These are phyloP conservation scores for Metellina segmentata DNA, from an alignment of 2,888 invertebrate genomes.

Conservation along the genomic window DNA sequence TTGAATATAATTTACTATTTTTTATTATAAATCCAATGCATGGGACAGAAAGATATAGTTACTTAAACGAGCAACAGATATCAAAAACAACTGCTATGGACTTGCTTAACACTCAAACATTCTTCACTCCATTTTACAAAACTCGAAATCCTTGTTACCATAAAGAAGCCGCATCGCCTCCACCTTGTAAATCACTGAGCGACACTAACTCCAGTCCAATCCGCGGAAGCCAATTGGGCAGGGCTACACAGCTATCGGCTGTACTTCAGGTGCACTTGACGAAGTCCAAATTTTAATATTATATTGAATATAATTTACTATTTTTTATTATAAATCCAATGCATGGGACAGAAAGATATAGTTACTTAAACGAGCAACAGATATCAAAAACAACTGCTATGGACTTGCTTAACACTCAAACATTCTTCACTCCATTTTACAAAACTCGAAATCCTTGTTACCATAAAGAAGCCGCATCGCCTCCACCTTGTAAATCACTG, in stretches of 20 bases:
- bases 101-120: neutral
- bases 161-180: neutral
- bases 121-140: neutral
- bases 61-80: too few species aligned
- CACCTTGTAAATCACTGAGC: neutral
- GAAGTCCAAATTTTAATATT: neutral
- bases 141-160: neutral
- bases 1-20: too few species aligned
- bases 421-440: neutral
- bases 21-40: neutral
- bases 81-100: too few species aligned
- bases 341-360: too few species aligned
- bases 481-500: neutral
- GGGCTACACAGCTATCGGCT: too few species aligned
- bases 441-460: neutral
- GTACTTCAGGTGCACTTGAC: neutral
- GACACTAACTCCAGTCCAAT: too few species aligned
- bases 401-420: neutral
- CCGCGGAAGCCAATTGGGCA: neutral
- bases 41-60: too few species aligned
- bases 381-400: too few species aligned
- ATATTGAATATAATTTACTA: too few species aligned
- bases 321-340: neutral
- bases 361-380: too few species aligned
- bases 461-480: neutral